Percentiles rank a stretch among this genome's conserved stretches.
phyloP scores from a whole-genome alignment of 2,888 invertebrate species.

The Napeogenes inachia region DNA sequence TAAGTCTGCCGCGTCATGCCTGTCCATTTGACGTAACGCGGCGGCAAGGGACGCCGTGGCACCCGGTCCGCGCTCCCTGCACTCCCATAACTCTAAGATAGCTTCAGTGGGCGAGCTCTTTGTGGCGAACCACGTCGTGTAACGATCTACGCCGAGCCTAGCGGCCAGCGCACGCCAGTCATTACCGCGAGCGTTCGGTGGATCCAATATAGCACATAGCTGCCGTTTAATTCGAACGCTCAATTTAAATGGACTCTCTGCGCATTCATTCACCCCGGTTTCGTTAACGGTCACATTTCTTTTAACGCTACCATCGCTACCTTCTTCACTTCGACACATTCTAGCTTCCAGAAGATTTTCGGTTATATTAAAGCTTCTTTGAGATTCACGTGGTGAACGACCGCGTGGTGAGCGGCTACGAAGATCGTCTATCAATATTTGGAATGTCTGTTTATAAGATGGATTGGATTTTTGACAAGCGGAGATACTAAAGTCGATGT shows the following conservation, averaged over 20 bases:
- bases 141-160: slow-evolving; percentile 94
- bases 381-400: slow-evolving; percentile 69
- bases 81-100: slow-evolving; percentile 97
- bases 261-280: slow-evolving; percentile 79
- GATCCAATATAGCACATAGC: slow-evolving; percentile 85
- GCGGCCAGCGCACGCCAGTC: slow-evolving; percentile 98
- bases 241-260: slow-evolving; percentile 79
- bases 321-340: slow-evolving; percentile 70
- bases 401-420: slow-evolving; percentile 68
- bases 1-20: slow-evolving; percentile 68
- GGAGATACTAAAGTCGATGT: slow-evolving; percentile 67
- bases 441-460: slow-evolving; percentile 71
- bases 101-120: slow-evolving; percentile 98
- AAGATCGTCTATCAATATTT: slow-evolving; percentile 68
- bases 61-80: slow-evolving; percentile 88
- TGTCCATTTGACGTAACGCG: slow-evolving; percentile 65
- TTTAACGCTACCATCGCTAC: slow-evolving; percentile 64
- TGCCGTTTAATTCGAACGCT: slow-evolving; percentile 76
- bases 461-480: slow-evolving; percentile 72
- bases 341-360: slow-evolving; percentile 69
- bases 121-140: slow-evolving; percentile 97
- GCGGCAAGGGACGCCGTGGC: slow-evolving; percentile 85
- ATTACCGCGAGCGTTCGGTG: slow-evolving; percentile 93
- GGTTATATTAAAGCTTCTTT: slow-evolving; percentile 70
- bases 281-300: slow-evolving; percentile 79